These are phyloP conservation scores for Rhinoderma darwinii DNA, from an alignment of 2,113 vertebrate genomes.

Conservation along the genomic window DNA sequence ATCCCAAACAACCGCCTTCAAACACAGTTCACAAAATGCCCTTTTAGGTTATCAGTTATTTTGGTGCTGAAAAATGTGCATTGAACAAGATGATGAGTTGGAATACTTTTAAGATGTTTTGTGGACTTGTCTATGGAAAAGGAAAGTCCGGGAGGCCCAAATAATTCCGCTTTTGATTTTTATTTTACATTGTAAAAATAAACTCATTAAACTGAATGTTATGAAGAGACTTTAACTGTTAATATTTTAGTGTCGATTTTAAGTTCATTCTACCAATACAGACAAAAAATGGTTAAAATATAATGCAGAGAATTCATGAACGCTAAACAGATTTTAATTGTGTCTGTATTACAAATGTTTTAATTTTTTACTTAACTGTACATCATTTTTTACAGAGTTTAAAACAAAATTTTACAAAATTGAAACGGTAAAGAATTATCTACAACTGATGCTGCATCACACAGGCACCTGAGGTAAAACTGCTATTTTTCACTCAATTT, in stretches of 20 bases:
- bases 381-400: not conserved
- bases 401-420: constrained; percentile 4
- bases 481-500: not conserved
- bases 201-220: not conserved
- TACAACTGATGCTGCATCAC: not conserved
- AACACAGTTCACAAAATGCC: constrained; percentile 74
- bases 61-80: constrained; percentile 61
- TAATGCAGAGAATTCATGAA: not conserved
- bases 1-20: constrained; percentile 79
- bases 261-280: not conserved
- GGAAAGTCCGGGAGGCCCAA: not conserved
- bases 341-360: not conserved
- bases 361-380: not conserved
- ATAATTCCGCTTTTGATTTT: not conserved
- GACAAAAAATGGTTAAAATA: not conserved
- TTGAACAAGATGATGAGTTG: constrained; percentile 15
- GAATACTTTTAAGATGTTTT: constrained; percentile 7
- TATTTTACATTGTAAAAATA: not conserved
- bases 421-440: not conserved
- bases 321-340: not conserved
- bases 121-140: not conserved
- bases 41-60: constrained; percentile 74
- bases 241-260: not conserved
- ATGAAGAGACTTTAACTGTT: not conserved
- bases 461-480: not conserved